Conservation (phyloP, 2,113 vertebrate genomes). For the Caretta caretta region DNA sequence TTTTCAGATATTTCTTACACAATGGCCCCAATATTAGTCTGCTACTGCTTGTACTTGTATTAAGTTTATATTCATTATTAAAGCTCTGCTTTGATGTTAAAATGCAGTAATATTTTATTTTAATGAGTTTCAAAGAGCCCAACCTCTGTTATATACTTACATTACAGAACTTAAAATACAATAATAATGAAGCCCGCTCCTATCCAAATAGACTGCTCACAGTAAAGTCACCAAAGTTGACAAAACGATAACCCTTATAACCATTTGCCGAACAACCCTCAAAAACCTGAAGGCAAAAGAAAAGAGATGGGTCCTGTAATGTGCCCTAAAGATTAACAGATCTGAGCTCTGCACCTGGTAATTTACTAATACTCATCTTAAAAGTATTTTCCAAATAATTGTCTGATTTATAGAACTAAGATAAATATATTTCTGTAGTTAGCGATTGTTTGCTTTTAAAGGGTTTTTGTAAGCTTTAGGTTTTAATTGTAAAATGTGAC, state of each 20-base stretch:
- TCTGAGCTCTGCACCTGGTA: conserved; percentile 37
- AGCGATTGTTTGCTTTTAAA: conserved; percentile 32
- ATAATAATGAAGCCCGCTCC: not conserved
- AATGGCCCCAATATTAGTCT: not conserved
- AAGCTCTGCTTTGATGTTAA: not conserved
- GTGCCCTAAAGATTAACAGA: conserved; percentile 49
- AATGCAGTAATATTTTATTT: not conserved
- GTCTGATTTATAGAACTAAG: conserved; percentile 32
- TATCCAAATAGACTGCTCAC: not conserved
- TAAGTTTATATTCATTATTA: not conserved
- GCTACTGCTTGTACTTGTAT: not conserved
- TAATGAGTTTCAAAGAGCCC: not conserved
- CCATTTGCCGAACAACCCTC: not conserved
- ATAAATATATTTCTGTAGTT: conserved; percentile 53
- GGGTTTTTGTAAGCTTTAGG: conserved; percentile 10
- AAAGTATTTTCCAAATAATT: conserved; percentile 69
- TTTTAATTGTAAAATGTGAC: not conserved
- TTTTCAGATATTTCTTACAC: not conserved
- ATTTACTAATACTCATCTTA: conserved; percentile 47
- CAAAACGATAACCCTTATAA: not conserved
- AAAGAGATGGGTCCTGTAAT: not conserved
- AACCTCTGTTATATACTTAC: not conserved
- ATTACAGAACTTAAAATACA: conserved; percentile 12
- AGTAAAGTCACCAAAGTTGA: not conserved
- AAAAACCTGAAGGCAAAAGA: not conserved